Conservation (phyloP, 2,797 vertebrate genomes). For the Crypturellus tataupa region DNA sequence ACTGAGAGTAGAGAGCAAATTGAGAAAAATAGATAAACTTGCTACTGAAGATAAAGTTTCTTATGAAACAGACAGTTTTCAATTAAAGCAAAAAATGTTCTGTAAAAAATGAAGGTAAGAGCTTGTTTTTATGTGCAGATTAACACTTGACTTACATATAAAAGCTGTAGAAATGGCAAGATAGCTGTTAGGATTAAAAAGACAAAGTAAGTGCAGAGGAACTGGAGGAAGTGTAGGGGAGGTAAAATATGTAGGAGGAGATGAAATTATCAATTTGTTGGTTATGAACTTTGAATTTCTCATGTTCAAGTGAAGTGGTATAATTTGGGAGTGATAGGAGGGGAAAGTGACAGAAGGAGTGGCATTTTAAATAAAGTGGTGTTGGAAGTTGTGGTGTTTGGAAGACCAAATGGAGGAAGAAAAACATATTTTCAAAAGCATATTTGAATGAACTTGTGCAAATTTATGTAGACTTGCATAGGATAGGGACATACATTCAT, state of each 20-base stretch:
- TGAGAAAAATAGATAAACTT: not conserved
- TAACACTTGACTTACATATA: not conserved
- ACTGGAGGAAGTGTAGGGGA: too few relatives aligned
- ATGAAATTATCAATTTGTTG: too few relatives aligned
- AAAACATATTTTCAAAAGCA: not conserved
- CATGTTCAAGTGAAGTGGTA: not conserved
- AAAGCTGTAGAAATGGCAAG: not conserved
- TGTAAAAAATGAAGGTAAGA: not conserved
- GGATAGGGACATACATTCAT: not conserved
- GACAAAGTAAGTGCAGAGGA: not conserved
- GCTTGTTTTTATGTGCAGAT: too few relatives aligned
- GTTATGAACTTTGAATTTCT: not conserved
- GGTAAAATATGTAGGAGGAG: not conserved
- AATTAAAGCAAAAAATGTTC: not conserved
- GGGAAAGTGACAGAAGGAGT: not conserved
- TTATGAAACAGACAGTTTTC: not conserved
- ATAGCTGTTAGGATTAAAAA: not conserved
- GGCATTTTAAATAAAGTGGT: not conserved
- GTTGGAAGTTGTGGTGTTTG: not conserved
- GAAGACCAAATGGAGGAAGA: not conserved
- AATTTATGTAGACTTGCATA: not conserved
- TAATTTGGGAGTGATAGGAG: not conserved
- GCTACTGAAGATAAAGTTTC: not conserved
- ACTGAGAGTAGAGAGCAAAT: not conserved
- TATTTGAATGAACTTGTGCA: not conserved